Conservation (phyloP, 1,140 invertebrate genomes). For the Drosophila repletoides region DNA sequence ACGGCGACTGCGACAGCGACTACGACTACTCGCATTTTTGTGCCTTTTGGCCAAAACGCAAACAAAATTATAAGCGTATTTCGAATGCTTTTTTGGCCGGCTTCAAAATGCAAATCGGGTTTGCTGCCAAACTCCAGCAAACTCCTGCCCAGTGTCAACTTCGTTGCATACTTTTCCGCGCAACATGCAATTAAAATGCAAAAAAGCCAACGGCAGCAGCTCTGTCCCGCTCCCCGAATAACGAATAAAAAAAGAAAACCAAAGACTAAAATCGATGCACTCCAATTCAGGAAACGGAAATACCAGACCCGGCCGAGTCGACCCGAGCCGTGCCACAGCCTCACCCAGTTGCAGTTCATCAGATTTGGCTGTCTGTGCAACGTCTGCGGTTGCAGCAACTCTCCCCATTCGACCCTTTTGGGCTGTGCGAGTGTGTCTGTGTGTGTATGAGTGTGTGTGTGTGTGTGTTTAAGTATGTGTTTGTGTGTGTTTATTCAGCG, state of each 20-base stretch:
- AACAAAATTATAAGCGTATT: conserved; percentile 78
- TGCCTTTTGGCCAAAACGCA: conserved; percentile 57
- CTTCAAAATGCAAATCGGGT: conserved; percentile 72
- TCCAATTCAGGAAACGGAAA: conserved; percentile 68
- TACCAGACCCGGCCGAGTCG: conserved; percentile 39
- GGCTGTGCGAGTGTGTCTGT: conserved; percentile 1
- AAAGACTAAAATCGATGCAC: conserved; percentile 76
- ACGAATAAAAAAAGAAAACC: too few relatives aligned
- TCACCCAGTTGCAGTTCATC: conserved; percentile 23
- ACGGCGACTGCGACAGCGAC: too few relatives aligned
- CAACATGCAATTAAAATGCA: conserved; percentile 80
- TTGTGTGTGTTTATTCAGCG: conserved; percentile 68
- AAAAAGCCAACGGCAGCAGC: conserved; percentile 64
- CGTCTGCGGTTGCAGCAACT: conserved; percentile 73
- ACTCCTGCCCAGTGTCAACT: conserved; percentile 37
- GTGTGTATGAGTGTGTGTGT: neutral
- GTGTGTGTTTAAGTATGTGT: conserved; percentile 37
- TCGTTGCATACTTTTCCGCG: conserved; percentile 70
- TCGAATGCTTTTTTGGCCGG: conserved; percentile 59
- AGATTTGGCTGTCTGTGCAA: conserved; percentile 63
- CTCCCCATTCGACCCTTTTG: conserved; percentile 40
- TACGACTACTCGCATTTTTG: too few relatives aligned
- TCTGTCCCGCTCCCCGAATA: neutral
- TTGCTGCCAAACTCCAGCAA: neutral
- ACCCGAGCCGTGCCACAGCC: conserved; percentile 2